Conservation (phyloP, 2,113 vertebrate genomes). For the Daboia siamensis region DNA sequence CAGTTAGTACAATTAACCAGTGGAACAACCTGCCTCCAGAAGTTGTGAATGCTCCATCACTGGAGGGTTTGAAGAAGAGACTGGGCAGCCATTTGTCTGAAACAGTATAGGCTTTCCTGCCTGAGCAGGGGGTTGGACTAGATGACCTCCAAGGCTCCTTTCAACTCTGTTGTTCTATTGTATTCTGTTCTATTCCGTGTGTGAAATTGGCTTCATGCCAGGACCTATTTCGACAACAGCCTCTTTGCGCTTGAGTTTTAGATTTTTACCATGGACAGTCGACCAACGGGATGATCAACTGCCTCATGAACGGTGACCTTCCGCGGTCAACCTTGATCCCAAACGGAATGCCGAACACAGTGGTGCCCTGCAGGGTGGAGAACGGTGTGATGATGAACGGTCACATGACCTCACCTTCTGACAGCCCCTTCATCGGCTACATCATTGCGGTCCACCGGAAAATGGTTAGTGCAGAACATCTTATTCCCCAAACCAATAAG, state of each 20-base stretch:
- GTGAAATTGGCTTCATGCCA: not conserved
- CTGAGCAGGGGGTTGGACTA: too few species aligned
- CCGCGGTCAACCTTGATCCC: conserved; percentile 76
- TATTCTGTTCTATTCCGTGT: too few species aligned
- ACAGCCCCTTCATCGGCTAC: conserved; percentile 90
- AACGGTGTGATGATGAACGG: conserved; percentile 80
- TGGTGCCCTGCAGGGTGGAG: conserved; percentile 80
- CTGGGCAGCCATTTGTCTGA: too few species aligned
- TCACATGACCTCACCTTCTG: conserved; percentile 75
- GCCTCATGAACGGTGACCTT: conserved; percentile 72
- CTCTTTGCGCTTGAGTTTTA: conserved; percentile 50
- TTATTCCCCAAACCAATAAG: not conserved
- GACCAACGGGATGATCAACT: conserved; percentile 71
- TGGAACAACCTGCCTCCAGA: too few species aligned
- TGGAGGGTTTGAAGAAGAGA: too few species aligned
- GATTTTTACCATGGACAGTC: conserved; percentile 65
- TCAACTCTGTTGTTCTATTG: too few species aligned
- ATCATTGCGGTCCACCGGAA: conserved; percentile 98
- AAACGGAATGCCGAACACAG: conserved; percentile 84
- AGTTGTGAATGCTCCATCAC: too few species aligned
- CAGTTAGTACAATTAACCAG: too few species aligned
- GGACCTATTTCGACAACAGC: not conserved
- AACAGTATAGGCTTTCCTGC: too few species aligned
- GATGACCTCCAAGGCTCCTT: too few species aligned
- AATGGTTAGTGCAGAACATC: conserved; percentile 80